These are phyloP conservation scores for Drosophila burlai DNA, from an alignment of 1,140 invertebrate genomes.

Conservation along the genomic window DNA sequence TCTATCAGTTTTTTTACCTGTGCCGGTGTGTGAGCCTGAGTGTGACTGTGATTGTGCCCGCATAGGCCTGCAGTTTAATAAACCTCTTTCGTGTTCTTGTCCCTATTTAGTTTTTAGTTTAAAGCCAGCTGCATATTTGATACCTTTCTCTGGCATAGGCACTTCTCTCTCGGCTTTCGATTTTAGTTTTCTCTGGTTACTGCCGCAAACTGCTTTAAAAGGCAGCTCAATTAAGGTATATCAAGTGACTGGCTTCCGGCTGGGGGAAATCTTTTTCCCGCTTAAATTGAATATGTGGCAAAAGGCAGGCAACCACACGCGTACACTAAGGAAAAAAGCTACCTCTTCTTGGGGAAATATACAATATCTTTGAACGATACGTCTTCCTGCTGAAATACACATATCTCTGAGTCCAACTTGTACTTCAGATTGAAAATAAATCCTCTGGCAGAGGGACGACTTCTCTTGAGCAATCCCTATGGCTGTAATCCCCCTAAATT, in stretches of 20 bases:
- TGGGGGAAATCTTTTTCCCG: constrained; percentile 26
- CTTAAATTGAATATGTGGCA: constrained; percentile 56
- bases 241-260: constrained; percentile 46
- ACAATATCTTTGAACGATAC: neutral
- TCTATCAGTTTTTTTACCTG: constrained; percentile 15
- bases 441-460: no score
- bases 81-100: neutral
- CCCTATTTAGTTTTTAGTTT: neutral
- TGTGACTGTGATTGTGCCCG: neutral
- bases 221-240: constrained; percentile 56
- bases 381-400: neutral
- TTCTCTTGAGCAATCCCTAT: neutral
- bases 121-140: neutral
- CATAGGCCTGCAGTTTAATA: neutral
- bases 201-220: constrained; percentile 24
- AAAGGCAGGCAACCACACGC: neutral
- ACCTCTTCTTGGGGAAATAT: no score
- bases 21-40: neutral
- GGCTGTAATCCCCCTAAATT: neutral
- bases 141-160: neutral
- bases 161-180: neutral
- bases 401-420: no score
- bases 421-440: neutral
- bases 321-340: neutral
- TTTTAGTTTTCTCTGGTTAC: constrained; percentile 28